Conservation (phyloP, 2,888 invertebrate genomes). For the Drosophila fulvimacula region DNA sequence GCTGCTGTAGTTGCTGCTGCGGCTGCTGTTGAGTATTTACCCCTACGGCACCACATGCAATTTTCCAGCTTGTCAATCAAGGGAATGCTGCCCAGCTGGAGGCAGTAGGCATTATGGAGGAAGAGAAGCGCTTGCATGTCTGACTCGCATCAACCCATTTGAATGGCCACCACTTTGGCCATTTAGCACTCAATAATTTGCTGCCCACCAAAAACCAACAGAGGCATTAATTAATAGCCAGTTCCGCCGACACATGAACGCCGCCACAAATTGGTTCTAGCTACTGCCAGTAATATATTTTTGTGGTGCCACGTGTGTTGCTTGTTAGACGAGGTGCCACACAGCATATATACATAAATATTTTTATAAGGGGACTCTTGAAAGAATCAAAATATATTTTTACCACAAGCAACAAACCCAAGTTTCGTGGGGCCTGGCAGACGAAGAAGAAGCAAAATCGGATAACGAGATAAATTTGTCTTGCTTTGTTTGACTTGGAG, state of each 20-base stretch:
- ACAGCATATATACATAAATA: constrained; percentile 1
- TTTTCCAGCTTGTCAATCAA: constrained; percentile 53
- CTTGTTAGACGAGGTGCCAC: constrained; percentile 40
- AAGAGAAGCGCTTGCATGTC: constrained; percentile 39
- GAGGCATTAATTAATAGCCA: constrained; percentile 55
- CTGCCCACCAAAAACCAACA: constrained; percentile 27
- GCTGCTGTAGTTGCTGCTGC: not conserved
- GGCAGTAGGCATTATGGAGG: not conserved
- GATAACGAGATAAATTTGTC: constrained; percentile 69
- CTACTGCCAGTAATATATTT: constrained; percentile 21
- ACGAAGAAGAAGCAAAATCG: constrained; percentile 26
- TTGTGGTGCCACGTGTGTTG: constrained; percentile 45
- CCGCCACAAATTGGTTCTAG: constrained; percentile 50
- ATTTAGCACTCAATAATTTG: constrained; percentile 67
- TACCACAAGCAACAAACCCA: constrained; percentile 13
- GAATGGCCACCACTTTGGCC: constrained; percentile 52
- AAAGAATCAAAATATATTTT: constrained; percentile 29
- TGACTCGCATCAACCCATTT: constrained; percentile 37
- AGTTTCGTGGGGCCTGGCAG: constrained; percentile 5
- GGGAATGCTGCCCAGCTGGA: not conserved
- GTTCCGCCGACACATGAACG: constrained; percentile 53
- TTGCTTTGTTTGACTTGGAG: constrained; percentile 54
- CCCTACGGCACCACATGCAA: constrained; percentile 19
- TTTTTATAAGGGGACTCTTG: constrained; percentile 5
- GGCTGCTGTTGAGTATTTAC: not conserved